Evolutionary conservation across 2,113 vertebrate genomes (phyloP).

Genomic region (Laticauda laticaudata): DNA sequence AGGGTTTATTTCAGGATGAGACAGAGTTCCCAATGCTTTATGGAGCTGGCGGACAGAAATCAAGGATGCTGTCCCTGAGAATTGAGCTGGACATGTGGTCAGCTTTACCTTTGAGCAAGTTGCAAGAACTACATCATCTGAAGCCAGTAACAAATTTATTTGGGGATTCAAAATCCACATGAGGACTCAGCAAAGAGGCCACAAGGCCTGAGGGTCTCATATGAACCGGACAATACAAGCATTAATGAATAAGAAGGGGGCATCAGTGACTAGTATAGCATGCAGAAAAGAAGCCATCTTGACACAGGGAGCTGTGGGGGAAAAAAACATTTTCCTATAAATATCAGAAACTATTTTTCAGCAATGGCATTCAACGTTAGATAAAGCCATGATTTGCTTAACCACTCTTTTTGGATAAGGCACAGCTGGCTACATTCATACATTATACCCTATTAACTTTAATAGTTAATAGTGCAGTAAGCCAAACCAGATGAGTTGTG

Average conservation of each 20-base stretch:
- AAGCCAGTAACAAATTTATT: background rate
- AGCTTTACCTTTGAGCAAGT: background rate
- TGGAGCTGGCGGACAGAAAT: background rate
- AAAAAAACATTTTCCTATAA: background rate
- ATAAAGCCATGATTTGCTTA: background rate
- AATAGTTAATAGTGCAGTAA: background rate
- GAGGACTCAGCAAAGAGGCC: background rate
- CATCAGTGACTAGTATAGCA: background rate
- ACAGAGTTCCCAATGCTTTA: background rate
- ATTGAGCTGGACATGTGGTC: background rate
- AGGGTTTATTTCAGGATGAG: conserved; percentile 14
- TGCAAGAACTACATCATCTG: background rate
- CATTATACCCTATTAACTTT: background rate
- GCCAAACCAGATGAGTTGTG: background rate
- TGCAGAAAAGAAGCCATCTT: background rate
- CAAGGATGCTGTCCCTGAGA: background rate
- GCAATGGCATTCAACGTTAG: background rate
- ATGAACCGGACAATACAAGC: no score
- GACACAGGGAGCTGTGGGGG: background rate
- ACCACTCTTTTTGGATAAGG: background rate
- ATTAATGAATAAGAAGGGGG: background rate
- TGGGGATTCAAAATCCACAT: background rate
- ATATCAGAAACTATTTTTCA: background rate
- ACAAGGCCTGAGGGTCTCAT: background rate
- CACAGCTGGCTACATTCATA: background rate